Evolutionary conservation across 2,888 invertebrate species (phyloP), one percentile per base, ranked within the genome.

Genomic region (Rotaria magnacalcarata): DNA sequence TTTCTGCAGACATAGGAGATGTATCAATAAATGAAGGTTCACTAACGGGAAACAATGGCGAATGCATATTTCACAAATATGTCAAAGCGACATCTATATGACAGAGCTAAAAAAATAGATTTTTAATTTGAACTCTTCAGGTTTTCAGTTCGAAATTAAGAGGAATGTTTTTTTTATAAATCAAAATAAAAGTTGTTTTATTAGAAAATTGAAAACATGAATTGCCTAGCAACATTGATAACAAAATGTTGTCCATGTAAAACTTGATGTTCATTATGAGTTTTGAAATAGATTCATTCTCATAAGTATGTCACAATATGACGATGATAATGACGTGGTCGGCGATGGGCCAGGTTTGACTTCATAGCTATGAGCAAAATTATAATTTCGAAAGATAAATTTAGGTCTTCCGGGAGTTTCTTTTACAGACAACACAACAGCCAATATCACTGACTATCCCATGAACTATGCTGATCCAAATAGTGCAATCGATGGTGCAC

Each of bases 41-140:
- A 67, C 41, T 34, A 19, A 67, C 67, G 67, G 67, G 67, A 67
- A 67, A 67, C 67, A 67, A 67, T 67, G 67, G 67, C 67, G 67
- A 67, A 67, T 67, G 19, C 19, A 67, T 67, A 67, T 34, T 19
- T 5, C 27, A 67, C 27, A 67, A 41, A 67, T 34, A 19, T 67
- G 19, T 19, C 14, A 67, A 67, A 67, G 34, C 19, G 67, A 67
- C 67, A 67, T 67, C 67, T 67, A 67, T 67, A 67, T 41, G 16
- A 14, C 6, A 67, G 8, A 19, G 16, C 4, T 21, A 24, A 24
- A 21, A 7, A 24, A 24, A 56, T 24, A 21, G 21, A 56, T 24
- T 19, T 52, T 52, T 54, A 54, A 54, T 21, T 19, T 21, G 5
- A 21, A 6, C 21, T 54, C 19, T 5, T 34, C 34, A 34, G 34